Base-by-base conservation (phyloP, 2,797 vertebrate genomes). In the Cyclura pinguis region DNA sequence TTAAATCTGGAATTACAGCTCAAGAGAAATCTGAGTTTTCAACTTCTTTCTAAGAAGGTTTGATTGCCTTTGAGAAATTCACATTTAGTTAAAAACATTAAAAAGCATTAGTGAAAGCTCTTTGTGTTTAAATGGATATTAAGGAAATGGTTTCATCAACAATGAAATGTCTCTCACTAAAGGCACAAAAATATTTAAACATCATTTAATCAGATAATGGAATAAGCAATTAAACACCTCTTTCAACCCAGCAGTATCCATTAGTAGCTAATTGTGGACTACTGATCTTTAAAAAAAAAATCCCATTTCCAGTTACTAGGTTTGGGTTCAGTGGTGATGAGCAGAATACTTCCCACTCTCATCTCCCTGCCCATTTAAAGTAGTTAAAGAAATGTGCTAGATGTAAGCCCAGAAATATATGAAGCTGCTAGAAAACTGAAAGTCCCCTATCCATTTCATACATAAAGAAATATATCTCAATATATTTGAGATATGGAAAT, bases 161-260 rank as follows among this genome's bases (percentile, higher is more conserved):
- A 89, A 38, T 72, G 88, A 67, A 0, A 92, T 42, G 52, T 82
- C n/a, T 76, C 73, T 92, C 4, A 0, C 55, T 32, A 85, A 69
- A 74, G 55, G 72, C 80, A 88, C 3, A 74, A 10, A 80, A 47
- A 2, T 50, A 92, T 55, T 8, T 82, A 87, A 91, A 87, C 90
- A 87, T 90, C 35, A 78, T 86, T 93, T 93, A 88, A 82, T 80
- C 72, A 78, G 57, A 91, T 80, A 91, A 86, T 29, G 14, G 93
- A 92, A 94, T 67, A 76, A 91, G 16, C 64, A 91, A 57, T 13
- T 92, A 89, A 87, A 92, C 85, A 89, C 85, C 62, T 93, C 92
- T 80, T 81, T 83, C 42, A 57, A 52, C 64, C 77, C 50, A 42
- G 88, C 1, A 90, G 1, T 78, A 84, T 77, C 38, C 83, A 52